Base-by-base conservation (phyloP, 2,797 vertebrate genomes). In the Thunnus albacares region DNA sequence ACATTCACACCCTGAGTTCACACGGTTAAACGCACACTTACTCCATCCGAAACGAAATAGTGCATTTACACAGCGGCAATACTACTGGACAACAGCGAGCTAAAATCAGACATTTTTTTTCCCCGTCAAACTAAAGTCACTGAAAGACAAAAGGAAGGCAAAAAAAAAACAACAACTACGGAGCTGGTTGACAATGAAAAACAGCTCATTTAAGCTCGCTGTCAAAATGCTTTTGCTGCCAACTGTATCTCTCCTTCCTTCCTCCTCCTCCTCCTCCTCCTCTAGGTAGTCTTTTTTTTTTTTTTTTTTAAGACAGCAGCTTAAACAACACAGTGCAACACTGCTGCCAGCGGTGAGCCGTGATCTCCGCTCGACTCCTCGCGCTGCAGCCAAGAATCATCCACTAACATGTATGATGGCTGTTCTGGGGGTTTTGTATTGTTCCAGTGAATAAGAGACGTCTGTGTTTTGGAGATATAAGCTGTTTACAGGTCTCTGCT, bases 1-100 rank as follows among this genome's bases (percentile, higher is more conserved):
- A 78, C 73, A 28, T 53, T 56, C 68, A 38, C 78, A 79, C 41
- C 61, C 80, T 45, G 79, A 87, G 77, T 73, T 62, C 10, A 4
- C 10, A 67, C 65, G 15, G 0, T 15, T 6, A 30, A 30, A 77
- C 65, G 33, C 71, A 76, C 49, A 10, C 11, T 35, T 9, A 1
- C 67, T 62, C 52, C 2, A 41, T 67, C 22, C 65, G 49, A 75
- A 62, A 66, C 0, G 3, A 65, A 58, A 75, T 20, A 73, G 84
- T 80, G 81, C 70, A 71, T 74, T 72, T 28, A 72, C 45, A 78
- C 60, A 60, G 70, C 14, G 59, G 60, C 28, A 67, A 73, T n/a
- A 56, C 49, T 62, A 24, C 18, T 1, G 49, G 4, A n/a, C 0
- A n/a, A 41, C 73, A 52, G 77, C 11, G 13, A 26, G 58, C 56